These are phyloP conservation scores for Laticauda laticaudata DNA, from an alignment of 2,113 vertebrate genomes.

Conservation along the genomic window DNA sequence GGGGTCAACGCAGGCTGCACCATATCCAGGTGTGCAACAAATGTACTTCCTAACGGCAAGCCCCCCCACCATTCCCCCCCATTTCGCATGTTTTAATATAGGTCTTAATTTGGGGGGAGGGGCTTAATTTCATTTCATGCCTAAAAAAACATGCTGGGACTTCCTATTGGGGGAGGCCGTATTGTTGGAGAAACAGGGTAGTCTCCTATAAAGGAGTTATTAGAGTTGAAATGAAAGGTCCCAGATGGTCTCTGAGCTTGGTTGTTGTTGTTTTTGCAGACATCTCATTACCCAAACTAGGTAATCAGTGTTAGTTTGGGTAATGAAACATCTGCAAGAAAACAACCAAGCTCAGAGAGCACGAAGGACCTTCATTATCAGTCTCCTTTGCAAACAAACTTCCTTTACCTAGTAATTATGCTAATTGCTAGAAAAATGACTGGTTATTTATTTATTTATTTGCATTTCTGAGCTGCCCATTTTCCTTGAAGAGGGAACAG, in stretches of 20 bases:
- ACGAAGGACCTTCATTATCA: background rate
- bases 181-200: no score
- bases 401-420: background rate
- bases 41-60: no score
- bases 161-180: no score
- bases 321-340: background rate
- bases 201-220: background rate
- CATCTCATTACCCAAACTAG: background rate
- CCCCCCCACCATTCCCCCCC: no score
- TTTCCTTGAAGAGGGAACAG: no score
- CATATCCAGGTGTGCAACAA: no score
- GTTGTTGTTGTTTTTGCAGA: background rate
- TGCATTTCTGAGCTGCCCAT: no score
- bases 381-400: background rate
- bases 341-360: background rate
- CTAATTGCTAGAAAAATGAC: background rate
- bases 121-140: no score
- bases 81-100: no score
- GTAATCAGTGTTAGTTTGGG: background rate
- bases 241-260: background rate
- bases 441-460: background rate
- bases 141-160: no score
- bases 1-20: no score
- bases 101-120: no score
- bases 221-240: background rate